phyloP scores from a whole-genome alignment of 2,888 invertebrate species.

The Conops quadrifasciatus region DNA sequence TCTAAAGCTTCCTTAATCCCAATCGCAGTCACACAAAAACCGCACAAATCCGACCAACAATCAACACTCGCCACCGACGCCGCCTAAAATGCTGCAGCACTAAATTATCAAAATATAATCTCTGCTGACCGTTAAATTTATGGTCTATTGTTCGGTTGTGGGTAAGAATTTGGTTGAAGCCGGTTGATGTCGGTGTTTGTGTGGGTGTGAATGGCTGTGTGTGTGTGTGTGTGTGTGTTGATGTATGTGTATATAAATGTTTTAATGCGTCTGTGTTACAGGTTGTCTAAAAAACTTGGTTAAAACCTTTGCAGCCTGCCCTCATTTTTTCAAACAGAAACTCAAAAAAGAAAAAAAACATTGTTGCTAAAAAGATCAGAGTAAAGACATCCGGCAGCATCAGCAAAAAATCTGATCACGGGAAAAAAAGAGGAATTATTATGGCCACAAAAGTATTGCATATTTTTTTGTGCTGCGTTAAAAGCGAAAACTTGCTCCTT shows the following conservation, averaged over 20 bases:
- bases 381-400: conserved; percentile 23
- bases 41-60: background rate
- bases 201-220: background rate
- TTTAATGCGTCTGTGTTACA: too few species aligned
- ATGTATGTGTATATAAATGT: background rate
- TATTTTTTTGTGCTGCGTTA: conserved; percentile 31
- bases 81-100: conserved; percentile 24
- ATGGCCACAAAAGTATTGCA: conserved; percentile 32
- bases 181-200: background rate
- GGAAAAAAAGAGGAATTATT: background rate
- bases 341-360: background rate
- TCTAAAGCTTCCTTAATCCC: background rate
- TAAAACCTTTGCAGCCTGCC: too few species aligned
- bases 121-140: conserved; percentile 35
- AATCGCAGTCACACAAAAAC: background rate
- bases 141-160: conserved; percentile 26
- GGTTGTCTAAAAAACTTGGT: too few species aligned
- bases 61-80: background rate
- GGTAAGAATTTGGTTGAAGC: background rate
- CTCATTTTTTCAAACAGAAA: background rate
- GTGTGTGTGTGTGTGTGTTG: background rate
- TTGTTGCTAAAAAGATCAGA: background rate
- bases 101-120: conserved; percentile 35
- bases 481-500: conserved; percentile 60
- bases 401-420: conserved; percentile 1